A percentile compares a stretch with the other conserved stretches of the same genome.
Evolutionary conservation across 2,888 invertebrate species (phyloP).

Genomic region (Torymus aiolomorphi): DNA sequence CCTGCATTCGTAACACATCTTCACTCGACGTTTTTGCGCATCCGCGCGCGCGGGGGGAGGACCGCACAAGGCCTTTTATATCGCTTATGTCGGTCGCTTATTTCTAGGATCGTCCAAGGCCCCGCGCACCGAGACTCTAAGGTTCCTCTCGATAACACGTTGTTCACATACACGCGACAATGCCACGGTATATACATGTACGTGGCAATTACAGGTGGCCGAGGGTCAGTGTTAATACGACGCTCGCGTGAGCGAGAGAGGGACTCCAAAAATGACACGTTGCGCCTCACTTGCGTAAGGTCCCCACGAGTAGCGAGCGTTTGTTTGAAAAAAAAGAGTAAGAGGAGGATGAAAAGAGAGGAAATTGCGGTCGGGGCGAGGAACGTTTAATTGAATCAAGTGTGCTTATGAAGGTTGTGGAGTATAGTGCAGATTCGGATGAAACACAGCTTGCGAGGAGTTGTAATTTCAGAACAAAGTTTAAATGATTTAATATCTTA

Average conservation of each 20-base stretch:
- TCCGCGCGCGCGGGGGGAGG: neutral
- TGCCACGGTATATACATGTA: neutral
- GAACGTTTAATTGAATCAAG: too few relatives aligned
- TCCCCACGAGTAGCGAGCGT: neutral
- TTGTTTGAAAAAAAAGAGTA: neutral
- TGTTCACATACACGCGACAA: neutral
- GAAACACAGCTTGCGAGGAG: too few relatives aligned
- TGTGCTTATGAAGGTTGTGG: too few relatives aligned
- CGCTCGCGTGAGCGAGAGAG: conserved; percentile 71
- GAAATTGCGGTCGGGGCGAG: too few relatives aligned
- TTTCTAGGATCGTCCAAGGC: neutral
- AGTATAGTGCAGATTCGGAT: too few relatives aligned
- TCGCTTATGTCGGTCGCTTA: neutral
- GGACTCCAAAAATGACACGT: conserved; percentile 74
- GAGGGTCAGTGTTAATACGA: conserved; percentile 75
- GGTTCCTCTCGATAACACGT: conserved; percentile 42
- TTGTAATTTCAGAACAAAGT: too few relatives aligned
- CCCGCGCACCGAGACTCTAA: conserved; percentile 4
- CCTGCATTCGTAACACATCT: too few relatives aligned
- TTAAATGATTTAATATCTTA: too few relatives aligned
- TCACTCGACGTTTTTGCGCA: too few relatives aligned
- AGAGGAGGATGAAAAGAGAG: too few relatives aligned
- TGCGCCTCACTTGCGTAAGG: conserved; percentile 62
- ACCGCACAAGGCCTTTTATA: neutral
- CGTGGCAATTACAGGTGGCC: conserved; percentile 74